Evolutionary conservation across 2,888 invertebrate genomes (phyloP), one percentile per base, ranked within the genome.

Genomic region (Drosophila acutilabella): DNA sequence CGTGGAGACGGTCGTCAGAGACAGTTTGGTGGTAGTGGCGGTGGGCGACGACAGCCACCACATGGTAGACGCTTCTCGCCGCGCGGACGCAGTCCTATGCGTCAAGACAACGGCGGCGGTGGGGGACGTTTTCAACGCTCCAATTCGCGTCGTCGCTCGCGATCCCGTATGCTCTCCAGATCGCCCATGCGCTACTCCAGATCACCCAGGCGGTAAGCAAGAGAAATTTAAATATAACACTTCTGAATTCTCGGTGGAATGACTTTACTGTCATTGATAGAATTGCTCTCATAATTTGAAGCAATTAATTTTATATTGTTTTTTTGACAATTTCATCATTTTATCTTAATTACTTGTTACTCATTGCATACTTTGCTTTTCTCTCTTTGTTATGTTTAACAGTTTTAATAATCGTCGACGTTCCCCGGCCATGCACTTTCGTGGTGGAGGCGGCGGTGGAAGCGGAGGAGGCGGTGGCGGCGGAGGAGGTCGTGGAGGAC

Each of bases 141-240:
- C 26, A 87, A 92, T 65, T 91, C 92, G 7, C 80, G 92, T 1
- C 88, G 91, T 11, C 85, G 92, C 11, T 92, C 92, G 4, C 90
- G 92, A 20, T 91, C 92, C 7, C 89, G 91, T 26, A 87, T 90
- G 51, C 83, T 91, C 3, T 92, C 91, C 33, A 86, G 92, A 20
- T 92, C 92, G 3, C 91, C 90, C 30, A 89, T 90, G 83, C 81
- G 91, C 10, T 89, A 91, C 30, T 91, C 91, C n/a, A 87, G 92
- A 57, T 91, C 91, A 4, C 92, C 92, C 18, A 89, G 92, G 76
- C 89, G 92, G 92, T 92, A 88, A 82, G 80, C 47, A 48, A 16
- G 0, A 50, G 18, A 23, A 26, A 33, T 4, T 2, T 1, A 26
- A 11, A 50, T 8, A 26, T 10, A 2, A 23, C 23, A 23, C 23